Percentiles rank a stretch among this genome's conserved stretches.
Evolutionary conservation across 1,140 invertebrate genomes (phyloP).

Genomic region (Chrysomallon squamiferum): DNA sequence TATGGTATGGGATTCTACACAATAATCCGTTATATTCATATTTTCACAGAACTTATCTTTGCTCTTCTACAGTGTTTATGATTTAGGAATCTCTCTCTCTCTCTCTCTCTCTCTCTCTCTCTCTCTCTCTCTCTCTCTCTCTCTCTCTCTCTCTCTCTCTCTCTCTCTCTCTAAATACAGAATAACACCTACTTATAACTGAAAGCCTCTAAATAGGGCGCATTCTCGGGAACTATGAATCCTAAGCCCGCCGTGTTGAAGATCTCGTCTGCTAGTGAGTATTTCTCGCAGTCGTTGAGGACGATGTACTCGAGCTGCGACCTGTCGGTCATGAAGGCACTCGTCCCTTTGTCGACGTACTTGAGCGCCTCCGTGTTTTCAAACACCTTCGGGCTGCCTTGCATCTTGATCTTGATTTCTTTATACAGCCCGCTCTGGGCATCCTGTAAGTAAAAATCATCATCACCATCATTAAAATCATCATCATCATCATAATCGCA

Average conservation of each 20-base stretch:
- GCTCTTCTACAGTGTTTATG: no score
- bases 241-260: conserved; percentile 46
- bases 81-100: no score
- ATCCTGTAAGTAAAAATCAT: conserved; percentile 25
- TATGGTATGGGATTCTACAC: no score
- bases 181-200: conserved; percentile 44
- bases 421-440: conserved; percentile 31
- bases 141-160: no score
- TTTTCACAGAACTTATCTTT: no score
- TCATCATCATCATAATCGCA: no score
- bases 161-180: no score
- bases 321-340: conserved; percentile 30
- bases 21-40: no score
- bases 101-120: no score
- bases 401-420: conserved; percentile 35
- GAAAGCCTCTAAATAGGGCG: conserved; percentile 32
- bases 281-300: conserved; percentile 30
- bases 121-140: no score
- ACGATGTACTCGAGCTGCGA: conserved; percentile 42
- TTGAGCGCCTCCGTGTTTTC: conserved; percentile 24
- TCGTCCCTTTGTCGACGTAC: conserved; percentile 17
- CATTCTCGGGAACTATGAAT: conserved; percentile 38
- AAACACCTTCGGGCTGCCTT: conserved; percentile 22
- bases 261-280: conserved; percentile 36
- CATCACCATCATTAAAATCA: no score